These are phyloP conservation scores for Pristis pectinata DNA, from an alignment of 2,797 vertebrate genomes.

Conservation along the genomic window DNA sequence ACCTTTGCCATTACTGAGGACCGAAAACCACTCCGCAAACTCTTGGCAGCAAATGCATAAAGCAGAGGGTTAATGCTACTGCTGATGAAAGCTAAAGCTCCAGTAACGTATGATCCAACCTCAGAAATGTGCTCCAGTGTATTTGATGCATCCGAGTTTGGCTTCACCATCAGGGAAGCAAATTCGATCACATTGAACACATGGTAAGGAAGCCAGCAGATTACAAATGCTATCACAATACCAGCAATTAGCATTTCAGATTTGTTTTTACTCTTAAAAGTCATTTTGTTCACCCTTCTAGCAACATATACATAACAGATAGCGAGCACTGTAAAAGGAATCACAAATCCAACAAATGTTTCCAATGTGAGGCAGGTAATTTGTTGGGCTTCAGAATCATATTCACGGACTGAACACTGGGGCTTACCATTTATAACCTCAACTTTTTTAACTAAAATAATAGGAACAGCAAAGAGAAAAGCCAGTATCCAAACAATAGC, in stretches of 20 bases:
- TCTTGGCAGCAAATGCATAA: conserved; percentile 74
- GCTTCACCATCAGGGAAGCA: conserved; percentile 49
- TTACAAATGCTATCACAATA: conserved; percentile 63
- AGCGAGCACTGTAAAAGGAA: conserved; percentile 68
- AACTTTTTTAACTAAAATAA: conserved; percentile 64
- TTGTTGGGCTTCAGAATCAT: conserved; percentile 56
- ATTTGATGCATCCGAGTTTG: conserved; percentile 37
- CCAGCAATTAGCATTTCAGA: conserved; percentile 68
- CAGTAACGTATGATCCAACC: conserved; percentile 56
- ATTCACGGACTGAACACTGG: conserved; percentile 57
- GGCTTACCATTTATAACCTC: not conserved
- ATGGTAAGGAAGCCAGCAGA: conserved; percentile 80
- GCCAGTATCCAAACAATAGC: conserved; percentile 62
- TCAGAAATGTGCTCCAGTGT: conserved; percentile 48
- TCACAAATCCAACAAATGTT: conserved; percentile 68
- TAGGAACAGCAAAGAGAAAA: conserved; percentile 64
- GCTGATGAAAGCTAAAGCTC: conserved; percentile 72
- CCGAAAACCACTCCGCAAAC: conserved; percentile 62
- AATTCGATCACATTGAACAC: conserved; percentile 66
- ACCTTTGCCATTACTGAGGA: conserved; percentile 69
- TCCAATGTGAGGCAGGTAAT: conserved; percentile 63
- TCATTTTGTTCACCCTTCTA: conserved; percentile 69
- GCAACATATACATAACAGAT: conserved; percentile 69
- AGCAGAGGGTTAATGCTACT: conserved; percentile 76
- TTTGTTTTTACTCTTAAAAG: conserved; percentile 63